These are phyloP conservation scores for Oligia fasciuncula DNA, from an alignment of 2,888 invertebrate genomes.

Conservation along the genomic window DNA sequence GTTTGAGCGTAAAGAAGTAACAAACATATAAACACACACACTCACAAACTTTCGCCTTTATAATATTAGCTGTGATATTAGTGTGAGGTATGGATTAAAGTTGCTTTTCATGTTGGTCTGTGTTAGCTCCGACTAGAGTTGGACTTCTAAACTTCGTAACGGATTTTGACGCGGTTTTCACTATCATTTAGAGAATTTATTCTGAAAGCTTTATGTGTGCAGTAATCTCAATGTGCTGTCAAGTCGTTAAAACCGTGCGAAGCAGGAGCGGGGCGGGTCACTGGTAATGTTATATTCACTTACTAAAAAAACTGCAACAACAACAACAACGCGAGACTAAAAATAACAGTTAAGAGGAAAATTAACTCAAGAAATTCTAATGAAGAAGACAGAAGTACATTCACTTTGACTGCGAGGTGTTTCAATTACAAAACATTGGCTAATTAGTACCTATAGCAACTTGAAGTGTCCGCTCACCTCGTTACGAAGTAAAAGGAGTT, in stretches of 20 bases:
- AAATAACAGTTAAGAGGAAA: not conserved
- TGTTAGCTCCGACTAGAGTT: not conserved
- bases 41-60: too few relatives aligned
- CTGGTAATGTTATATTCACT: not conserved
- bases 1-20: too few relatives aligned
- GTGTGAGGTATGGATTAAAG: not conserved
- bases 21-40: too few relatives aligned
- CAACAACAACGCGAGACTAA: not conserved
- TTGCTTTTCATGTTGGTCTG: not conserved
- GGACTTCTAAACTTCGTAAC: not conserved
- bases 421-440: conserved; percentile 11
- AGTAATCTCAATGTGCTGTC: not conserved
- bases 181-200: not conserved
- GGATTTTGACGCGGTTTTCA: not conserved
- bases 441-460: conserved; percentile 5
- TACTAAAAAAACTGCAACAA: not conserved
- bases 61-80: too few relatives aligned
- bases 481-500: conserved; percentile 13
- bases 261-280: not conserved
- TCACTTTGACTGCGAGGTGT: not conserved
- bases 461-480: conserved; percentile 1
- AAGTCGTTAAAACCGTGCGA: not conserved
- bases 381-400: not conserved
- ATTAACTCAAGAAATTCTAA: not conserved
- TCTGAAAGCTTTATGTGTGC: too few relatives aligned